Conservation (phyloP, 2,113 vertebrate genomes). For the Hiodon alosoides region DNA sequence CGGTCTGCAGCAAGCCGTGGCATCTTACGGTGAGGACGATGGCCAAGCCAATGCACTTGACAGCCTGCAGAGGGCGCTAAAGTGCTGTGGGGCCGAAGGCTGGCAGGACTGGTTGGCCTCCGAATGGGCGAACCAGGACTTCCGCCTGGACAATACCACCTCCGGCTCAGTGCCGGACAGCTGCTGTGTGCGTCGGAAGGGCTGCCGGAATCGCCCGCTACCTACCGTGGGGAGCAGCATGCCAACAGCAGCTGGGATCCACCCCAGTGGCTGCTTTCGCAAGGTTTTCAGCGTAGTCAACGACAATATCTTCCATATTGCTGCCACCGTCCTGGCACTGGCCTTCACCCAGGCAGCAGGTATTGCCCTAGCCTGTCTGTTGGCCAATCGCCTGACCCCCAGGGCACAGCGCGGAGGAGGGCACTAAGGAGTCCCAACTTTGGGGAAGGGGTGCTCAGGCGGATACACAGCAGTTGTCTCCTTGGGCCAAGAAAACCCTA, state of each 20-base stretch:
- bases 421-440: constrained; percentile 33
- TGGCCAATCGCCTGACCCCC: constrained; percentile 63
- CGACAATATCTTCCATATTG: constrained; percentile 73
- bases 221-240: constrained; percentile 31
- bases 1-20: constrained; percentile 69
- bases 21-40: constrained; percentile 69
- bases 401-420: constrained; percentile 44
- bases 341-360: constrained; percentile 70
- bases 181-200: constrained; percentile 68
- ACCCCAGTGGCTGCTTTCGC: constrained; percentile 70
- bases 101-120: constrained; percentile 77
- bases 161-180: constrained; percentile 71
- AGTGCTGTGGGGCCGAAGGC: constrained; percentile 75
- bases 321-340: constrained; percentile 69
- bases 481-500: neutral
- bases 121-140: constrained; percentile 67
- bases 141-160: constrained; percentile 47
- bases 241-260: constrained; percentile 48
- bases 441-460: neutral
- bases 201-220: constrained; percentile 65
- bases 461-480: neutral
- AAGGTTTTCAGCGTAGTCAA: constrained; percentile 73
- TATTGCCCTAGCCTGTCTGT: constrained; percentile 67
- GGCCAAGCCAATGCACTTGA: constrained; percentile 71
- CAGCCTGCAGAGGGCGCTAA: constrained; percentile 66